Evolutionary conservation across 2,113 vertebrate genomes (phyloP), one percentile per base, ranked within the genome.

Genomic region (Ammodytes marinus): DNA sequence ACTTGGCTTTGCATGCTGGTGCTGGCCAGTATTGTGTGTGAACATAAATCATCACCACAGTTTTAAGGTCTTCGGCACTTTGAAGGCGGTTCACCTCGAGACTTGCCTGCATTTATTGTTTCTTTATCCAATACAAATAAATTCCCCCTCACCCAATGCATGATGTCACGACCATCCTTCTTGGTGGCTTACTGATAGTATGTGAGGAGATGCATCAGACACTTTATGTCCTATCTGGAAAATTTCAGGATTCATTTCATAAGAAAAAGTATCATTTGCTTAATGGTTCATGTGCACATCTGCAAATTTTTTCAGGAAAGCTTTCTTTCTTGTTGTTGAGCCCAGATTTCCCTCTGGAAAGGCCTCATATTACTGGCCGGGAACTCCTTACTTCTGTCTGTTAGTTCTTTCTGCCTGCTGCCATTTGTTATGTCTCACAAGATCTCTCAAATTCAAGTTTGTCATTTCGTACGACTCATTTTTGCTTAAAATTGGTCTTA

Each of bases 61-160:
- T 67, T 66, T 27, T 57, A 72, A 86, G 60, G 57, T 75, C 37
- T 68, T 65, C 4, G 4, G 64, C 9, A 2, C 67, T 74, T 76
- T 77, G 40, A 63, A 68, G 43, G 57, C 54, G 5, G 3, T 37
- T 80, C 46, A 37, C 50, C 14, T 71, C 6, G 40, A 75, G 15
- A 14, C 66, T 79, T 45, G 15, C 19, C 53, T 76, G 45, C 49
- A 42, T 74, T 84, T 78, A 66, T 76, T 67, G 17, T 66, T 82
- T 4, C 27, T 9, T n/a, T 49, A 42, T 10, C 69, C 17, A 43
- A 15, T 50, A n/a, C 35, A 70, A 69, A 64, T 55, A 14, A 7
- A 75, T 45, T 27, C 27, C 10, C 63, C 50, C 10, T 6, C 42
- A 47, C 4, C 43, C 42, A 46, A 12, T 4, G 6, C n/a, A 43